phyloP scores from a whole-genome alignment of 2,113 vertebrate genomes.

The Silurus glanis region DNA sequence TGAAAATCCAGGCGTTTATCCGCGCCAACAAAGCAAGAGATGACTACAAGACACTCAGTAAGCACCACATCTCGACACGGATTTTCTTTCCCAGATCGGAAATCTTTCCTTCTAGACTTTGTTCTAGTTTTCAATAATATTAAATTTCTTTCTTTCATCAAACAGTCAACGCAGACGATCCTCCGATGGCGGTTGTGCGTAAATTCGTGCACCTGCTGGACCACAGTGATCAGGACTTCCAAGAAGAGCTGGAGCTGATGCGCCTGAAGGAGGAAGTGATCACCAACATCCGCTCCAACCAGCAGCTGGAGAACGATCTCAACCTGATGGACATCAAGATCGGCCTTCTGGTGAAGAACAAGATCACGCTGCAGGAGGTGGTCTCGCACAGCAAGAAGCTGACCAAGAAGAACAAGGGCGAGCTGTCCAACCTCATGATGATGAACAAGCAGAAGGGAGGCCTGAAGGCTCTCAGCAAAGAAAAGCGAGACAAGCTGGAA shows the following conservation, averaged over 20 bases:
- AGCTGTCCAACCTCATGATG: conserved; percentile 97
- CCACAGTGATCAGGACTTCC: conserved; percentile 97
- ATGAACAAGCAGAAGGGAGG: conserved; percentile 94
- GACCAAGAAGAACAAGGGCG: conserved; percentile 95
- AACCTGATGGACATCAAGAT: conserved; percentile 99
- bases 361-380: conserved; percentile 97
- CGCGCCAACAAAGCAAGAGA: conserved; percentile 97
- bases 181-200: conserved; percentile 92
- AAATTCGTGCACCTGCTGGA: conserved; percentile 98
- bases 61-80: conserved; percentile 61
- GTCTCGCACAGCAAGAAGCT: conserved; percentile 98
- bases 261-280: conserved; percentile 91
- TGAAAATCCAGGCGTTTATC: conserved; percentile 98
- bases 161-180: conserved; percentile 82
- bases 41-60: conserved; percentile 98
- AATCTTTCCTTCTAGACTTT: no score
- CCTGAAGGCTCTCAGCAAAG: conserved; percentile 95
- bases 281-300: conserved; percentile 95
- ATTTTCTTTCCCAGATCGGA: no score
- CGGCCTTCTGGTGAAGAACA: conserved; percentile 95
- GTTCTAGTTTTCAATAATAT: neutral
- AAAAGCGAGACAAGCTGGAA: conserved; percentile 92
- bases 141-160: neutral
- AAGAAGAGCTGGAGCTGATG: conserved; percentile 96
- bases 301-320: conserved; percentile 95